phyloP scores from a whole-genome alignment of 2,113 vertebrate genomes.

The Cranoglanis bouderius region DNA sequence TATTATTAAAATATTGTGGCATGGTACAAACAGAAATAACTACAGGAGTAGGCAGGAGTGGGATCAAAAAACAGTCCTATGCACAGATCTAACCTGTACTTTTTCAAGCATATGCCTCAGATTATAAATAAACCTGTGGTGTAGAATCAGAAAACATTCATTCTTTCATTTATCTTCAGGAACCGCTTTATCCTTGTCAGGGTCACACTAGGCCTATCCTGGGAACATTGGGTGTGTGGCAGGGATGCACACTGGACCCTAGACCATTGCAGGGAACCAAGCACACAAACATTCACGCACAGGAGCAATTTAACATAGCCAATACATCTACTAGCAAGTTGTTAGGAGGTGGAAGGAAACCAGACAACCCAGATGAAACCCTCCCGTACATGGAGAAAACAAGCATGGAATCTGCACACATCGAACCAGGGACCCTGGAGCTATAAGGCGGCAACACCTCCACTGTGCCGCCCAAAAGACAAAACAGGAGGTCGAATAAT shows the following conservation, averaged over 20 bases:
- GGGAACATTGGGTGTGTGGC: not conserved
- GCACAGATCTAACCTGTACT: not conserved
- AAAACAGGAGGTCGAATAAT: not conserved
- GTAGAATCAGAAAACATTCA: not conserved
- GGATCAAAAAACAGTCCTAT: not conserved
- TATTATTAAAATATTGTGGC: not conserved
- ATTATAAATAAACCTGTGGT: not conserved
- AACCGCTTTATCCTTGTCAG: not conserved
- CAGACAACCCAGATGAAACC: not conserved
- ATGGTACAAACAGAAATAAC: not conserved
- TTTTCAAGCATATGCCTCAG: not conserved
- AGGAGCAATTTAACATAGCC: not conserved
- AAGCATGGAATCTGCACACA: not conserved
- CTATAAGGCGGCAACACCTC: not conserved
- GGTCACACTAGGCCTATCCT: not conserved
- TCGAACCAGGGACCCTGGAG: not conserved
- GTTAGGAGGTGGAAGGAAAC: not conserved
- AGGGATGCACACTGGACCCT: not conserved
- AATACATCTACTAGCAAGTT: not conserved
- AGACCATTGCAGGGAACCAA: not conserved
- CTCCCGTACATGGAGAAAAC: not conserved
- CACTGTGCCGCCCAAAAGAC: not conserved
- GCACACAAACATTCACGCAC: not conserved
- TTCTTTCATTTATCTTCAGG: not conserved
- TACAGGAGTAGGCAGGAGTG: not conserved